Conservation (phyloP, 2,888 invertebrate species). For the Cantharis nigra region DNA sequence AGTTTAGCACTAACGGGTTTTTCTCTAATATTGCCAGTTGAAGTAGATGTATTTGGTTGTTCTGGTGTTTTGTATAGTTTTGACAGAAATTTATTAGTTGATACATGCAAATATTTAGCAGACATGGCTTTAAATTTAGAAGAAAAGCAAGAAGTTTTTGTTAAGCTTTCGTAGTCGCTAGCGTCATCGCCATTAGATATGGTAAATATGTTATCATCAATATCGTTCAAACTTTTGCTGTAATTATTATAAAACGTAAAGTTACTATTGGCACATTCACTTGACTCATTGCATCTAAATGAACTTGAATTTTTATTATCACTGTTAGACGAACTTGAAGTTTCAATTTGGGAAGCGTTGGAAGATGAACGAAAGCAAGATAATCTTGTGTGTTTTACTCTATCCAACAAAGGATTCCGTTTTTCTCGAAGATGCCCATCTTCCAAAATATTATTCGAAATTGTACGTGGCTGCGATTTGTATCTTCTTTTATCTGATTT, state of each 20-base stretch:
- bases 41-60: slow-evolving; percentile 43
- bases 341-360: slow-evolving; percentile 59
- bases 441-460: slow-evolving; percentile 45
- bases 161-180: slow-evolving; percentile 39
- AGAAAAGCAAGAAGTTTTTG: slow-evolving; percentile 65
- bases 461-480: slow-evolving; percentile 58
- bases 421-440: slow-evolving; percentile 65
- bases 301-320: slow-evolving; percentile 6
- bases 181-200: background rate
- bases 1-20: slow-evolving; percentile 58
- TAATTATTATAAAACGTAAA: slow-evolving; percentile 7
- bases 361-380: slow-evolving; percentile 69
- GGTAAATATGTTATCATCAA: slow-evolving; percentile 2
- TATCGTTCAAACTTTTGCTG: slow-evolving; percentile 13
- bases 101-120: slow-evolving; percentile 71
- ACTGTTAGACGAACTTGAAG: slow-evolving; percentile 32
- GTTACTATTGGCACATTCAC: background rate
- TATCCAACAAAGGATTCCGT: slow-evolving; percentile 71
- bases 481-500: slow-evolving; percentile 60
- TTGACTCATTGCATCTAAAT: background rate
- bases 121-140: slow-evolving; percentile 75
- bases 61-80: slow-evolving; percentile 65
- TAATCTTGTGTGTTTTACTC: slow-evolving; percentile 71
- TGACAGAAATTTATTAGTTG: slow-evolving; percentile 70
- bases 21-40: slow-evolving; percentile 44